Evolutionary conservation across 2,888 invertebrate species (phyloP).

Genomic region (Ochropleura plecta): DNA sequence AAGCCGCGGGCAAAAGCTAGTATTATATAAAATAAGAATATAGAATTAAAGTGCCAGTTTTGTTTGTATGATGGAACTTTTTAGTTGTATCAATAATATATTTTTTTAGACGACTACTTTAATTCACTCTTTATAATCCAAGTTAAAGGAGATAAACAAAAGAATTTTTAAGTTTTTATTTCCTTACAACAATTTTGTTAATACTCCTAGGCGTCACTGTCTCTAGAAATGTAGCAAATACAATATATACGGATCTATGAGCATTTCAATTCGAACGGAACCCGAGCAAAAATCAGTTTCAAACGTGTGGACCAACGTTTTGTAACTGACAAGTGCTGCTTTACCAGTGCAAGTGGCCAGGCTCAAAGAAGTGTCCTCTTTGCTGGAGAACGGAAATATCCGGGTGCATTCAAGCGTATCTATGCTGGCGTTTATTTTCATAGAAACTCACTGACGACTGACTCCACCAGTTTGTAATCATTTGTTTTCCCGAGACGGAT

Average conservation of each 20-base stretch:
- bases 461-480: background rate
- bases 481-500: background rate
- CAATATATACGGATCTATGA: conserved; percentile 28
- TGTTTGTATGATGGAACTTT: background rate
- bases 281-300: conserved; percentile 27
- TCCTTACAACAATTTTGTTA: background rate
- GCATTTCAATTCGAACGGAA: conserved; percentile 37
- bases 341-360: conserved; percentile 33
- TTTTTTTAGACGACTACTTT: background rate
- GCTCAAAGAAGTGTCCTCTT: conserved; percentile 36
- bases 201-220: background rate
- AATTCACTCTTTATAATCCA: background rate
- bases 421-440: background rate
- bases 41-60: background rate
- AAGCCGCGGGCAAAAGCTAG: no score
- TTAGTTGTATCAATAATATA: background rate
- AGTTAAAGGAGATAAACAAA: background rate
- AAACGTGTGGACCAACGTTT: conserved; percentile 37
- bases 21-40: no score
- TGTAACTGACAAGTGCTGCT: conserved; percentile 48
- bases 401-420: conserved; percentile 10
- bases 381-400: conserved; percentile 36
- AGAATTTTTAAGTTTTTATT: background rate
- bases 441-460: background rate
- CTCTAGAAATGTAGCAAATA: conserved; percentile 21